Evolutionary conservation across 2,888 invertebrate genomes (phyloP), one percentile per base, ranked within the genome.

Genomic region (Tyria jacobaeae): DNA sequence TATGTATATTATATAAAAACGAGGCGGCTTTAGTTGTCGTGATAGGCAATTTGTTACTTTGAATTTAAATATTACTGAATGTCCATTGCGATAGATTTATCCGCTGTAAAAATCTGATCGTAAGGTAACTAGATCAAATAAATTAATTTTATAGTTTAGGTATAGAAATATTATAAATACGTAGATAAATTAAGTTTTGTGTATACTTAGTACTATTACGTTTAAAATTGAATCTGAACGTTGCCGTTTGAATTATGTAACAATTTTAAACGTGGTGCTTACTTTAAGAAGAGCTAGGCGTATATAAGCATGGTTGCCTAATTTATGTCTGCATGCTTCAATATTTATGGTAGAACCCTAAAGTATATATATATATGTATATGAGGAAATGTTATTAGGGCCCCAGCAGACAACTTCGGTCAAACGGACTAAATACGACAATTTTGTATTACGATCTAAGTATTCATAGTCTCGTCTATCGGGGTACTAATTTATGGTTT

Each of bases 61-160:
- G 39, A 78, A 68, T 62, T 66, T 68, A 66, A 63, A 47, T 65
- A 41, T 37, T 57, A 63, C 44, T 65, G 59, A 58, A 64, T 56
- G 58, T 39, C 47, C 69, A 69, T 63, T 63, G 55, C 73, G 73
- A 70, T 65, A 62, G 66, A 68, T 77, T 75, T 62, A 37, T 59
- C 56, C 55, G 56, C 60, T 63, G 63, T 62, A 60, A 66, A 66
- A 72, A 79, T 80, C 73, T 62, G 60, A 71, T 72, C 74, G 64
- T 82, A 80, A 82, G 81, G 77, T 81, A 80, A 83, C 81, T 89
- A 91, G 92, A 92, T 92, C 92, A 92, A 92, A 92, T 90, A 86
- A 85, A 85, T 86, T 84, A 82, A 74, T 84, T 77, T 75, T 77
- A 31, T 54, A 50, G 73, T 80, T 76, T 79, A 75, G 75, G 71